Evolutionary conservation across 2,888 invertebrate genomes (phyloP).

Genomic region (Anarsia innoxiella): DNA sequence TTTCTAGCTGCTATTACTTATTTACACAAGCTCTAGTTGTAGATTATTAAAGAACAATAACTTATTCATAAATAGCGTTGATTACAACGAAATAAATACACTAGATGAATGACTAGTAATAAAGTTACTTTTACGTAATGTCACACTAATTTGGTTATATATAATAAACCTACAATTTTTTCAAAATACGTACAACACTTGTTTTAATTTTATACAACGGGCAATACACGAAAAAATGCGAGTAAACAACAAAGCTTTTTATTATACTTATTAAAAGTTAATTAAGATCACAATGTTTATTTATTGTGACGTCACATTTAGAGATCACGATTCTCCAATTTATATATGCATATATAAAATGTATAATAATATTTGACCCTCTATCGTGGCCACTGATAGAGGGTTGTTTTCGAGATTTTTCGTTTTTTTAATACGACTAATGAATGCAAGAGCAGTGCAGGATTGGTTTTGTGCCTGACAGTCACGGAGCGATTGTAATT

Average conservation of each 20-base stretch:
- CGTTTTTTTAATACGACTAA: conserved; percentile 51
- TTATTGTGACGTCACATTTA: conserved; percentile 69
- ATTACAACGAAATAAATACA: conserved; percentile 59
- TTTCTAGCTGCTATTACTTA: conserved; percentile 16
- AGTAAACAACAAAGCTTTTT: conserved; percentile 48
- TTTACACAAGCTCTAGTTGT: conserved; percentile 23
- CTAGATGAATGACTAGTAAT: conserved; percentile 74
- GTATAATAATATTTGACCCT: conserved; percentile 40
- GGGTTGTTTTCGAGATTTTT: conserved; percentile 53
- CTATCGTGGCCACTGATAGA: conserved; percentile 70
- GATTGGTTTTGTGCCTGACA: conserved; percentile 49
- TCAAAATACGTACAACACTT: conserved; percentile 30
- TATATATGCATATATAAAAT: conserved; percentile 70
- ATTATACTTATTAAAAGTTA: conserved; percentile 28
- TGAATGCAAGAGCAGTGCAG: conserved; percentile 64
- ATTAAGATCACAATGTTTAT: conserved; percentile 50
- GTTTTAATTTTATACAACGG: conserved; percentile 36
- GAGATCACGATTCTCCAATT: conserved; percentile 65
- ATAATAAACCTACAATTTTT: conserved; percentile 37
- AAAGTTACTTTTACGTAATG: conserved; percentile 55
- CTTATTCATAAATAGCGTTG: conserved; percentile 18
- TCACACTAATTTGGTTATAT: conserved; percentile 43
- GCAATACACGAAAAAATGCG: conserved; percentile 60
- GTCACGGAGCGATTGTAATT: conserved; percentile 63
- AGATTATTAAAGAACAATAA: conserved; percentile 18